phyloP scores from a whole-genome alignment of 1,140 invertebrate species.

The Saccostrea cuccullata region DNA sequence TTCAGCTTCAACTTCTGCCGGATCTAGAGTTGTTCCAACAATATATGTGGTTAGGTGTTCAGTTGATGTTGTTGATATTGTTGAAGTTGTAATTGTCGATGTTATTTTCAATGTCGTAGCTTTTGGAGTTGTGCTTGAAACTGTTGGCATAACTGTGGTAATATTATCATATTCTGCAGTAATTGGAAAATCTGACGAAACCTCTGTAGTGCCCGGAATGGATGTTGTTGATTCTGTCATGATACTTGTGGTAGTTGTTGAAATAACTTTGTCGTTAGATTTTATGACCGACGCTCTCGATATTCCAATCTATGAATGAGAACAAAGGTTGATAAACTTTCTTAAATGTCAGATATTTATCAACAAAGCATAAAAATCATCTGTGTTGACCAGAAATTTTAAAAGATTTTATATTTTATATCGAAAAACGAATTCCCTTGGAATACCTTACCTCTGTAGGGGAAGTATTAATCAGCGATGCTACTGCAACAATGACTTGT shows the following conservation, averaged over 20 bases:
- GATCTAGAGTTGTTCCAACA: constrained; percentile 48
- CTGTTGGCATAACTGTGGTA: constrained; percentile 39
- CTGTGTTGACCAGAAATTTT: background rate
- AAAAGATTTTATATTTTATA: background rate
- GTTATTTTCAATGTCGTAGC: constrained; percentile 4
- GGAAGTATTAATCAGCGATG: constrained; percentile 63
- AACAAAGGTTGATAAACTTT: background rate
- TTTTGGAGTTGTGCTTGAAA: background rate
- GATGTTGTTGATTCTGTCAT: background rate
- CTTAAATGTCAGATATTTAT: background rate
- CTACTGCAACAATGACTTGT: constrained; percentile 68
- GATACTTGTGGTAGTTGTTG: background rate
- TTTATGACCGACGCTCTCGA: constrained; percentile 45
- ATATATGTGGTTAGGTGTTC: constrained; percentile 1
- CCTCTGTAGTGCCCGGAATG: background rate
- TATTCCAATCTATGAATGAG: constrained; percentile 36
- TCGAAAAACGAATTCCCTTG: background rate
- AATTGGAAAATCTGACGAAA: background rate
- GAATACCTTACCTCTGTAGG: constrained; percentile 38
- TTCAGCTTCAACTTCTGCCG: constrained; percentile 30
- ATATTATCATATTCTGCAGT: background rate
- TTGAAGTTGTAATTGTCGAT: background rate
- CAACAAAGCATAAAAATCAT: background rate
- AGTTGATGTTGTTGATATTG: background rate
- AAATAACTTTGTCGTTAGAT: background rate